phyloP scores from a whole-genome alignment of 2,113 vertebrate genomes.

The Hucho hucho region DNA sequence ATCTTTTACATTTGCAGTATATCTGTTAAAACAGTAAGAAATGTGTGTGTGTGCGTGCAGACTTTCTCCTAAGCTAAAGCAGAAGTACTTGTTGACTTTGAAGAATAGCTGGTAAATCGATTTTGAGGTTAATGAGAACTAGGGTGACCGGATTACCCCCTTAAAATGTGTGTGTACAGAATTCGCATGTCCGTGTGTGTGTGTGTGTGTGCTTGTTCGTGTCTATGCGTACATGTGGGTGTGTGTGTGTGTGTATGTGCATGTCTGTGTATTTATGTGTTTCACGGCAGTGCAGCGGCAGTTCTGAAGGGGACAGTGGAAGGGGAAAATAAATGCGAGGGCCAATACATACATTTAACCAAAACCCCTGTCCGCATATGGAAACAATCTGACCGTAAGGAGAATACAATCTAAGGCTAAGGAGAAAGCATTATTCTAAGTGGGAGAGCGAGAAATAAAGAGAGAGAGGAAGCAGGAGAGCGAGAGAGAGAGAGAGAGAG shows the following conservation, averaged over 20 bases:
- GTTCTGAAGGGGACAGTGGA: not conserved
- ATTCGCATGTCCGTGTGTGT: conserved; percentile 33
- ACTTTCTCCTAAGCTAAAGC: not conserved
- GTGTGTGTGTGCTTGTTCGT: too few species aligned
- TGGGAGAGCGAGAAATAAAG: conserved; percentile 30
- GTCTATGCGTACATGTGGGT: too few species aligned
- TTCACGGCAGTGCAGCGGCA: not conserved
- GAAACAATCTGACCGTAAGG: conserved; percentile 69
- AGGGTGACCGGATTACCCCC: conserved; percentile 12
- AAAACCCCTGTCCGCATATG: conserved; percentile 65
- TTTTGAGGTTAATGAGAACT: conserved; percentile 44
- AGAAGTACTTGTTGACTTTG: conserved; percentile 8
- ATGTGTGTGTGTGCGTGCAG: not conserved
- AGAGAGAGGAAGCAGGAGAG: conserved; percentile 31
- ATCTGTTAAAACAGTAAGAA: not conserved
- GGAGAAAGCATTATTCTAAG: conserved; percentile 45
- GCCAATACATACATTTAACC: conserved; percentile 70
- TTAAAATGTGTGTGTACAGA: conserved; percentile 37
- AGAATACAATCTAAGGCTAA: conserved; percentile 8
- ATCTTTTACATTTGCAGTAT: not conserved
- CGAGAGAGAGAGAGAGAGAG: conserved; percentile 23
- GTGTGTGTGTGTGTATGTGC: conserved; percentile 12
- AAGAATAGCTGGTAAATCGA: conserved; percentile 33
- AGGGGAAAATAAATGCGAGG: conserved; percentile 53
- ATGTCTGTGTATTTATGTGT: conserved; percentile 1